phyloP scores from a whole-genome alignment of 2,888 invertebrate genomes.

The Deilephila porcellus region DNA sequence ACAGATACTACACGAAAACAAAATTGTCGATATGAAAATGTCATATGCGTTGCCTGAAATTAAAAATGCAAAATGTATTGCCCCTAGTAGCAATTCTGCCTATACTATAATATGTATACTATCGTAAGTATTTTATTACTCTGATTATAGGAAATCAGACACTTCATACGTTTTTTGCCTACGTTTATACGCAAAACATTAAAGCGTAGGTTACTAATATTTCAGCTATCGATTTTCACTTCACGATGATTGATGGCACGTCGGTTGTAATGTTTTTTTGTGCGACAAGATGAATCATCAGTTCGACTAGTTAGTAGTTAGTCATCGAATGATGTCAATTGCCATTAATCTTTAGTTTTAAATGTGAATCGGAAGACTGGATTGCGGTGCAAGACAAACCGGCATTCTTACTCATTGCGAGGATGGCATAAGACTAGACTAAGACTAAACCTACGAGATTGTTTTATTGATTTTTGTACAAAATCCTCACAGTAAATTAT shows the following conservation, averaged over 20 bases:
- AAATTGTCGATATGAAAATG: no score
- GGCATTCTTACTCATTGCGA: no score
- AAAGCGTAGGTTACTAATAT: slow-evolving; percentile 6
- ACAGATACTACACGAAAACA: no score
- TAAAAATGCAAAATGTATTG: no score
- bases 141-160: background rate
- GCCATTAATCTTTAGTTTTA: background rate
- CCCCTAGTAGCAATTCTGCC: no score
- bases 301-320: slow-evolving; percentile 12
- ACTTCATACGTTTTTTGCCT: background rate
- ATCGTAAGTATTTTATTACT: background rate
- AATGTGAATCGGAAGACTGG: background rate
- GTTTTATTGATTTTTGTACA: no score
- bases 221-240: slow-evolving; percentile 26
- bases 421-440: no score
- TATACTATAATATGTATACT: no score
- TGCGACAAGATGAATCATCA: slow-evolving; percentile 10
- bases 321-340: slow-evolving; percentile 21
- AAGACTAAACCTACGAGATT: no score
- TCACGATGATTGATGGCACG: slow-evolving; percentile 4
- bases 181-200: slow-evolving; percentile 1
- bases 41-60: no score
- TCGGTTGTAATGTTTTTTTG: background rate
- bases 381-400: no score
- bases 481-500: no score